phyloP scores from a whole-genome alignment of 1,140 invertebrate genomes.

The Tetramorium parvispinum region DNA sequence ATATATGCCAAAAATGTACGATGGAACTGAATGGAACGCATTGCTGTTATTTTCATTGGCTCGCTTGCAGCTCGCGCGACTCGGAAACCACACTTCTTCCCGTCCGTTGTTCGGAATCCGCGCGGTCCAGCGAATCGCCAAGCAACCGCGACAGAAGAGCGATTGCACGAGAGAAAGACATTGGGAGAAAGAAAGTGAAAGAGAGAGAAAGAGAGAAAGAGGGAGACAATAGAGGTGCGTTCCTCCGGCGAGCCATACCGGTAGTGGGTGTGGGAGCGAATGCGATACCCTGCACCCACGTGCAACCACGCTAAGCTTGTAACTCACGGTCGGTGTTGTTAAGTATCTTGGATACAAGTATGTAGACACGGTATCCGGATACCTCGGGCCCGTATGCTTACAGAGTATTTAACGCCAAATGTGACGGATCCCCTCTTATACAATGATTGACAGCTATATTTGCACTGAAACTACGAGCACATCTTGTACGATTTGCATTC shows the following conservation, averaged over 20 bases:
- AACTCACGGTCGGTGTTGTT: slow-evolving; percentile 60
- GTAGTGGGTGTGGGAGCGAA: slow-evolving; percentile 74
- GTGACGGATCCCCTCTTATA: slow-evolving; percentile 1
- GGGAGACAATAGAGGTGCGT: slow-evolving; percentile 28
- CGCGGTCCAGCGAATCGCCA: slow-evolving; percentile 9
- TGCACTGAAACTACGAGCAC: background rate
- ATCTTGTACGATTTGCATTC: background rate
- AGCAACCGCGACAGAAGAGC: slow-evolving; percentile 39
- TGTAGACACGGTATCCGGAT: slow-evolving; percentile 37
- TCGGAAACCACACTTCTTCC: slow-evolving; percentile 35
- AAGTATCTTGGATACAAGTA: slow-evolving; percentile 48
- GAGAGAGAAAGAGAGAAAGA: background rate
- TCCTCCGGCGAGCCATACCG: slow-evolving; percentile 18
- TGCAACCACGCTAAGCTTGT: slow-evolving; percentile 65
- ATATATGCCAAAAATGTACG: background rate
- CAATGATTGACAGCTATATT: slow-evolving; percentile 17
- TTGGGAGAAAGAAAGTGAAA: background rate
- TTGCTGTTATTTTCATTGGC: background rate
- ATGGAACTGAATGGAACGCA: background rate
- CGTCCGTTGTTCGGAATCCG: slow-evolving; percentile 27
- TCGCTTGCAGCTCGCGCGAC: background rate
- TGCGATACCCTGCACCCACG: slow-evolving; percentile 73
- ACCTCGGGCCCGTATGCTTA: slow-evolving; percentile 17
- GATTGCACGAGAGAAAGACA: slow-evolving; percentile 40
- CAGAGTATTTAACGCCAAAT: slow-evolving; percentile 32